Conservation (phyloP, 1,140 invertebrate genomes). For the Chrysoperla carnea region DNA sequence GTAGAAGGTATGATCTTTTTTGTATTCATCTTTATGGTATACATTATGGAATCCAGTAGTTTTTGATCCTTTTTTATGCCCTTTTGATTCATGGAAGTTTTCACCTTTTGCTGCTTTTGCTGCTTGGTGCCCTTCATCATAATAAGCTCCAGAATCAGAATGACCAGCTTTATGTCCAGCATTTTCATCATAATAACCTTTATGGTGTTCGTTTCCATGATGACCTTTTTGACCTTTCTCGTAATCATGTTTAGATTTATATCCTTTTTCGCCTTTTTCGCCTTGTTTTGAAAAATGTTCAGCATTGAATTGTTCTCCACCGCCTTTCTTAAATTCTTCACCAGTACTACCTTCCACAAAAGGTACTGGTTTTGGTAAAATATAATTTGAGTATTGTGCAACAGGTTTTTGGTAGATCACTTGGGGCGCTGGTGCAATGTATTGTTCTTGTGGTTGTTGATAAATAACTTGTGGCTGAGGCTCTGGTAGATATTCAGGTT, state of each 20-base stretch:
- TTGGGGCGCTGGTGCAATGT: no score
- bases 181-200: slow-evolving; percentile 22
- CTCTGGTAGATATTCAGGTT: no score
- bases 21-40: slow-evolving; percentile 54
- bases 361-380: no score
- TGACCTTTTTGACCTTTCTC: slow-evolving; percentile 27
- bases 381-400: no score
- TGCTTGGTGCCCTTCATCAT: slow-evolving; percentile 18
- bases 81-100: slow-evolving; percentile 23
- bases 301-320: slow-evolving; percentile 14
- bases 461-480: no score
- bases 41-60: slow-evolving; percentile 52
- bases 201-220: slow-evolving; percentile 22
- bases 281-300: slow-evolving; percentile 20
- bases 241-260: slow-evolving; percentile 22
- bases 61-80: slow-evolving; percentile 45
- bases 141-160: slow-evolving; percentile 22
- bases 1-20: slow-evolving; percentile 54
- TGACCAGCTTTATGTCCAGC: slow-evolving; percentile 20
- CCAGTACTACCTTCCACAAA: background rate
- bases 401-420: no score
- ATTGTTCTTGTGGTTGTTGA: no score
- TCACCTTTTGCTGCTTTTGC: slow-evolving; percentile 21
- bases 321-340: slow-evolving; percentile 19
- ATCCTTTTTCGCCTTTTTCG: slow-evolving; percentile 22